Conservation (phyloP, 2,888 invertebrate species). For the Euzophera pinguis region DNA sequence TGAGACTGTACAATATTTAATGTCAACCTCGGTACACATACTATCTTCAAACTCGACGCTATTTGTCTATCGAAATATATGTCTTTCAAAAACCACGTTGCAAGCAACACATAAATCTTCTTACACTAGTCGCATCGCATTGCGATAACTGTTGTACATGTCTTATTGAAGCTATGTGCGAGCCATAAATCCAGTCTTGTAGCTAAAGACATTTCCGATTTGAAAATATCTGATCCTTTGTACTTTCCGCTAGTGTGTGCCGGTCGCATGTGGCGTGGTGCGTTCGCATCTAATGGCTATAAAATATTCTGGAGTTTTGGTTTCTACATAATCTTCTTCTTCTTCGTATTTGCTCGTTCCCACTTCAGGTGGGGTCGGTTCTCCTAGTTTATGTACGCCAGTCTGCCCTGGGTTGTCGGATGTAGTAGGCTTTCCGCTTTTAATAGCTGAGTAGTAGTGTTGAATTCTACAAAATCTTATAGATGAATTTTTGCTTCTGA, state of each 20-base stretch:
- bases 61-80: not conserved
- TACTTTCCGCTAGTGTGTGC: constrained; percentile 42
- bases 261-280: constrained; percentile 22
- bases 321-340: too few species aligned
- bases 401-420: too few species aligned
- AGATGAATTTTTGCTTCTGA: too few species aligned
- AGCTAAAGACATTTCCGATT: constrained; percentile 62
- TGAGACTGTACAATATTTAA: too few species aligned
- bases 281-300: constrained; percentile 8
- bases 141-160: constrained; percentile 70
- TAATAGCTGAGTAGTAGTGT: too few species aligned
- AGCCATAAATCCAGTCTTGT: constrained; percentile 62
- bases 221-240: constrained; percentile 66
- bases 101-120: constrained; percentile 44
- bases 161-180: constrained; percentile 52
- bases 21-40: constrained; percentile 7
- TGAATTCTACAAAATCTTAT: too few species aligned
- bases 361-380: too few species aligned
- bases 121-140: constrained; percentile 47
- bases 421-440: too few species aligned
- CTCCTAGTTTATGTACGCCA: too few species aligned
- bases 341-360: too few species aligned
- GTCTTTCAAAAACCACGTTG: not conserved
- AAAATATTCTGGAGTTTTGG: not conserved
- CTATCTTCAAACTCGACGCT: constrained; percentile 22